Conservation (phyloP, 2,888 invertebrate species). For the Melanostoma mellinum region DNA sequence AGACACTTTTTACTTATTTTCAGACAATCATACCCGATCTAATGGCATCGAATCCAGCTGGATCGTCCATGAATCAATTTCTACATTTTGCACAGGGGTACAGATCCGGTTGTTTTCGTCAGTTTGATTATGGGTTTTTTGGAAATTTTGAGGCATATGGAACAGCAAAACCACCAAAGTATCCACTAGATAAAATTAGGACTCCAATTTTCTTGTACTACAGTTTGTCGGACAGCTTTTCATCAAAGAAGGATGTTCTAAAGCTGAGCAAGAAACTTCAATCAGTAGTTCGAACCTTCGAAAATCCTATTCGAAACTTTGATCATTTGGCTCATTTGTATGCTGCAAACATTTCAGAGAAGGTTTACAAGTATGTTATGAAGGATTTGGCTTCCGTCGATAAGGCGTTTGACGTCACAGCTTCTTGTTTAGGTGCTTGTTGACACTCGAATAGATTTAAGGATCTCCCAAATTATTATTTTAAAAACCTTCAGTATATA, state of each 20-base stretch:
- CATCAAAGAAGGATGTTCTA: conserved; percentile 83
- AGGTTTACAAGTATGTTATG: neutral
- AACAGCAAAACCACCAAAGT: conserved; percentile 80
- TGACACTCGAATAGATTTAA: no score
- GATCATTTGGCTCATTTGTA: conserved; percentile 12
- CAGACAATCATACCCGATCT: conserved; percentile 1
- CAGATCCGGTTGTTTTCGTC: conserved; percentile 73
- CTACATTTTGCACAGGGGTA: conserved; percentile 76
- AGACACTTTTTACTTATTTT: neutral
- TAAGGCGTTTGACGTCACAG: no score
- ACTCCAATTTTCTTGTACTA: conserved; percentile 83
- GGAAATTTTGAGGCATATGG: conserved; percentile 81
- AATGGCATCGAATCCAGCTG: conserved; percentile 40
- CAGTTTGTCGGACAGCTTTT: conserved; percentile 84
- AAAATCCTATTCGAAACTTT: neutral
- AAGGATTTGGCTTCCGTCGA: neutral
- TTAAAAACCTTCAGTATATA: no score
- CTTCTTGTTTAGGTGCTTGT: no score
- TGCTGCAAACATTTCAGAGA: neutral
- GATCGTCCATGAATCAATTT: conserved; percentile 75
- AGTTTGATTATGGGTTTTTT: conserved; percentile 75
- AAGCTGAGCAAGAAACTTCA: conserved; percentile 80
- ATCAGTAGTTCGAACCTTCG: neutral
- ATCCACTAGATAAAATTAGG: conserved; percentile 81
- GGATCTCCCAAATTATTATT: no score